Conservation (phyloP, 2,113 vertebrate species). For the Myrmecophaga tridactyla region DNA sequence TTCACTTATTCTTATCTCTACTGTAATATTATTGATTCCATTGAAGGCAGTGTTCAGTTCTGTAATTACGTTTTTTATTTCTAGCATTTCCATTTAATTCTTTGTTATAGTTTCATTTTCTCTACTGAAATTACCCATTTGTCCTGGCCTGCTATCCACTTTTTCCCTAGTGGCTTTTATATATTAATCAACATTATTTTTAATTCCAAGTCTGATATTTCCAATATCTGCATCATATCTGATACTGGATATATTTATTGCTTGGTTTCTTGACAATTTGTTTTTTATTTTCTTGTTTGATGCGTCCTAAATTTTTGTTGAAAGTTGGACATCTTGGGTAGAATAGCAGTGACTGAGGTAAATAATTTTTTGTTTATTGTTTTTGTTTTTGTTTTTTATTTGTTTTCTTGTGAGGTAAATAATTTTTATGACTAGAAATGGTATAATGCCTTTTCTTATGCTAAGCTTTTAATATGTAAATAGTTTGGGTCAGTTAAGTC, state of each 20-base stretch:
- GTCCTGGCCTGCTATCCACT: neutral
- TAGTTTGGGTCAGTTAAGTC: neutral
- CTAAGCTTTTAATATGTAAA: neutral
- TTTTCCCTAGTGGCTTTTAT: neutral
- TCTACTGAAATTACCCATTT: constrained; percentile 17
- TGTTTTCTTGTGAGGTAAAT: neutral
- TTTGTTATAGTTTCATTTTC: neutral
- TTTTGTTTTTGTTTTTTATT: too few species aligned
- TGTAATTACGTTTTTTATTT: neutral
- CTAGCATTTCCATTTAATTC: neutral
- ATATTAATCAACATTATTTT: neutral
- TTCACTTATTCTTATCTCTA: neutral
- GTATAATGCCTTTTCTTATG: neutral
- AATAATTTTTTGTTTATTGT: neutral
- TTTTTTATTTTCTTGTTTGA: neutral
- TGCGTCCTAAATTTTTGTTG: neutral
- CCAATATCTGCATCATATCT: neutral
- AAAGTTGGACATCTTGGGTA: neutral
- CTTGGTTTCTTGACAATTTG: neutral
- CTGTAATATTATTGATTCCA: neutral
- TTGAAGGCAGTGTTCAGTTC: neutral
- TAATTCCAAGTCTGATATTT: neutral
- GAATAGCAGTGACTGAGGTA: neutral
- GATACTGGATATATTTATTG: neutral
- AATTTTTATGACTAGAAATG: neutral